phyloP scores from a whole-genome alignment of 2,888 invertebrate genomes.

The Lasioglossum leucozonium region DNA sequence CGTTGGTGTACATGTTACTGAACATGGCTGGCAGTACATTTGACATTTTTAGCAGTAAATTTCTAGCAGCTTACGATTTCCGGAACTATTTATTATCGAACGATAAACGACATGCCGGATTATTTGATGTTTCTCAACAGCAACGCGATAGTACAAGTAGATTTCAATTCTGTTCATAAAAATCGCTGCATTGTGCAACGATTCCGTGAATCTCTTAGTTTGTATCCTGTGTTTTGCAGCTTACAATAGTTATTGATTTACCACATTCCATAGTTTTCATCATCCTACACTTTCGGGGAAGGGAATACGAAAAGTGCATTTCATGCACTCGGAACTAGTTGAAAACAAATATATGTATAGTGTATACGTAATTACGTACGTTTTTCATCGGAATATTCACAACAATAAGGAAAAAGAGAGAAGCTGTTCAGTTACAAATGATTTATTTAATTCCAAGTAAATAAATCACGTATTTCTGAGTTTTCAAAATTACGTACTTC shows the following conservation, averaged over 20 bases:
- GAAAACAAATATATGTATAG: background rate
- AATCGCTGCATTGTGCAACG: background rate
- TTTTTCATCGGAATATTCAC: background rate
- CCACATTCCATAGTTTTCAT: background rate
- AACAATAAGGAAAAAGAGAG: background rate
- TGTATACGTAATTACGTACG: background rate
- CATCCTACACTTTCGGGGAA: background rate
- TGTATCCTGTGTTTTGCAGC: background rate
- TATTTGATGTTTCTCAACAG: background rate
- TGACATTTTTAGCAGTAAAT: background rate
- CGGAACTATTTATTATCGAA: slow-evolving; percentile 28
- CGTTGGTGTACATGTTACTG: background rate
- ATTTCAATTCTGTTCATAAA: background rate
- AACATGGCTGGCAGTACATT: background rate
- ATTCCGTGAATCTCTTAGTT: background rate
- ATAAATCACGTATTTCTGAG: too few species aligned
- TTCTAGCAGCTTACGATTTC: background rate
- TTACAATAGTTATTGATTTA: background rate
- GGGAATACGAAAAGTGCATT: background rate
- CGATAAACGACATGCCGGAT: slow-evolving; percentile 23
- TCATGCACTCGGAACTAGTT: background rate
- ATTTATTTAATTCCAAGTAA: too few species aligned
- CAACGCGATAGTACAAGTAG: background rate
- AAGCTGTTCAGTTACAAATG: background rate
- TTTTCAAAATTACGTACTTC: background rate